Evolutionary conservation across 2,888 invertebrate species (phyloP), one percentile per base, ranked within the genome.

Genomic region (Pemphredon lugubris): DNA sequence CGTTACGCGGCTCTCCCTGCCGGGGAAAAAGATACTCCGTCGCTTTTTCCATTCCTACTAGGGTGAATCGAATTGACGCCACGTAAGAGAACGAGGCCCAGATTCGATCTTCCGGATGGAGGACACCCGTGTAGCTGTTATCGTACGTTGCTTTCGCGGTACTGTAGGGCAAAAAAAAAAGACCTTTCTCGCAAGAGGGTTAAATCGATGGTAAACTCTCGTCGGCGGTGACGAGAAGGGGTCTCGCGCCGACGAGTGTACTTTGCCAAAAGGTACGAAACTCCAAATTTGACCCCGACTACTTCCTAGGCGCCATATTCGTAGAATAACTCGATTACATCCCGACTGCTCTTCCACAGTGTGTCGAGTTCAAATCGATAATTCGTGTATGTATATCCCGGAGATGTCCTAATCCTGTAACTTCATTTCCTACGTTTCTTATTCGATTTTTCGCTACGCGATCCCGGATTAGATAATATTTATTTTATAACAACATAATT

Each of bases 91-190:
- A 30, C 32, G 32, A 61, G 50, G 59, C 57, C 63, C 47, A 48
- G 72, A 79, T 80, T 80, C 77, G 80, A 80, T 80, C 79, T 80
- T 80, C 77, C 80, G 73, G 71, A 71, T 80, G 79, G 64, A 79
- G 65, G 54, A 68, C 23, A 47, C 71, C 60, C 57, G 59, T 59
- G 63, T 66, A 61, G 66, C 66, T 71, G 71, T 74, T 70, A 50
- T 70, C 65, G 55, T 54, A 59, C 37, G 54, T n/a, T n/a, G 34
- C n/a, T 7, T 7, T 7, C 54, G 48, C 42, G 32, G 45, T 37
- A 7, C 11, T 21, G 37, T 20, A 4, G 32, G 44, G 70, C 53
- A 68, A 61, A 51, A 50, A 63, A 64, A 64, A 63, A 45, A 48
- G 51, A 57, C 57, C 53, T 16, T 44, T 34, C 57, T 40, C 37